Base-by-base conservation (phyloP, 2,113 vertebrate species). In the Urocynchramus pylzowi region DNA sequence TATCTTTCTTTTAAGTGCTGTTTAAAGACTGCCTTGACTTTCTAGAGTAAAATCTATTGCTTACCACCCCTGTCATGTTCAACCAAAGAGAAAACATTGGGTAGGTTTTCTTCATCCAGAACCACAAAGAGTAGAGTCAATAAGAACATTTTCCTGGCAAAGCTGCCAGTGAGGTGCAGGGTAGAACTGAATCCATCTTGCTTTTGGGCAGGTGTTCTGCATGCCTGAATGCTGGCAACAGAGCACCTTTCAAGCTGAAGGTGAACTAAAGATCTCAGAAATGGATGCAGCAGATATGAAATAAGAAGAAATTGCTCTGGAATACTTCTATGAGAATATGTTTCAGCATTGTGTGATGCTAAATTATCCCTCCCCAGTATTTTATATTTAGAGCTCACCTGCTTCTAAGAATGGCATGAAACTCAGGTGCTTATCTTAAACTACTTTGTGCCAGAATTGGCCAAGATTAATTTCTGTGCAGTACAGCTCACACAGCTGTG, bases 401-500 rank as follows among this genome's bases (percentile, higher is more conserved):
- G 37, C 78, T 80, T 73, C 23, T 33, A 64, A 67, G 39, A 83
- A 77, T 39, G 20, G 33, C n/a, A 41, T 13, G 17, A 85, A 82
- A 60, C 13, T 68, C 33, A 61, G 30, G 44, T 59, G 47, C 45
- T 75, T 54, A 31, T 37, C 22, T 79, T 68, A 84, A 35, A 65
- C 3, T 84, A 68, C 65, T 37, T 80, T 92, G 47, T 90, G 80
- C 45, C 71, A 57, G 94, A 92, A 91, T 10, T n/a, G 73, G 42
- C 59, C 69, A 95, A 90, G 68, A 85, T 83, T 80, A 67, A n/a
- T 89, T 96, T 93, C 45, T 10, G 47, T 85, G 52, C 44, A 84
- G 78, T 30, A 47, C 42, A 95, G 31, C 63, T 92, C 89, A 45
- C 50, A 78, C 57, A 89, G 61, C 35, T 96, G 41, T 71, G 82